Evolutionary conservation across 2,888 invertebrate genomes (phyloP), one percentile per base, ranked within the genome.

Genomic region (Thelaira solivaga): DNA sequence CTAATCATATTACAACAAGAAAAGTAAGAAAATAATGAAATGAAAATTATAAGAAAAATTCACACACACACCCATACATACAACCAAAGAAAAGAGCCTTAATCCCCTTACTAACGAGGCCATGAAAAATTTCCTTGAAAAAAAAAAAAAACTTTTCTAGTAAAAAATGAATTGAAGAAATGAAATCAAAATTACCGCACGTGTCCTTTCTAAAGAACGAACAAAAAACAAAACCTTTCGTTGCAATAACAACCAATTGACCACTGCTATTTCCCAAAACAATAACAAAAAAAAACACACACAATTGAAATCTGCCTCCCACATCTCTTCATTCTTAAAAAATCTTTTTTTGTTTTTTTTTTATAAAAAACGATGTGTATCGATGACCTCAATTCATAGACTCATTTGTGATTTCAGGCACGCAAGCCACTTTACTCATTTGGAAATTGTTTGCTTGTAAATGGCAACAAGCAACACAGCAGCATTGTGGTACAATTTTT

Each of bases 161-260:
- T n/a, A 72, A 81, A 80, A 68, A 68, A 55, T 78, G 74, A 49
- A 57, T 68, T 78, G 77, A 73, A 64, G 43, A 67, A 68, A 64
- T 55, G 72, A 84, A 86, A 84, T 85, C 86, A 85, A 87, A 87
- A 86, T 86, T 86, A 83, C 83, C 83, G 84, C 86, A 86, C 86
- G 86, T 87, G 87, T 87, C 84, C 78, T 64, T 47, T 18, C 34
- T 11, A 61, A 51, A 16, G 82, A 81, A 85, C 82, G 81, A 83
- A 69, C 29, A 61, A 45, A 45, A n/a, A 31, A 39, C 51, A 71
- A 67, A 59, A 71, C 22, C 64, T 67, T 64, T 45, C 77, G 79
- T 81, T 47, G 64, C 72, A 72, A 72, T 74, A 81, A 76, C 82
- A 79, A 79, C 72, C 81, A 80, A 81, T 82, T 82, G 81, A 82